Evolutionary conservation across 2,113 vertebrate genomes (phyloP), one percentile per base, ranked within the genome.

Genomic region (Procavia capensis): DNA sequence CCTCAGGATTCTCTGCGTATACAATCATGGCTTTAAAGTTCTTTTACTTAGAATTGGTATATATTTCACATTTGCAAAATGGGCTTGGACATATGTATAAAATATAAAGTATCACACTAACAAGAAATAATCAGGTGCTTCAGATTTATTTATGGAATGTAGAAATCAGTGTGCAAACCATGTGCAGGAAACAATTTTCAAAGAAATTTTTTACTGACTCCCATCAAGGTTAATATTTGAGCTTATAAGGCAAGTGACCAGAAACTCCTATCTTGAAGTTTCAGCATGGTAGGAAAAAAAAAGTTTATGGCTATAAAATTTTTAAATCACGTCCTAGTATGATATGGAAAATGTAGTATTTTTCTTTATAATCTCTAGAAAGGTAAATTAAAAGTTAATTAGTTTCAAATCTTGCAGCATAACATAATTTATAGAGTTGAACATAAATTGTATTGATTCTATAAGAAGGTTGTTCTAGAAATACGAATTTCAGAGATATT

Each of bases 381-480:
- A 16, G 45, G 10, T n/a, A 94, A 50, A n/a, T 59, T 66, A 59
- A 34, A 87, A 72, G 16, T 81, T 81, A 80, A 54, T 27, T 61
- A 61, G 54, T 74, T 95, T 66, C 6, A 74, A 78, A 61, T 41
- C 3, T 57, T 14, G 24, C 57, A 59, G 82, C 64, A 57, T 70
- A 41, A 76, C 19, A 63, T 59, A 75, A 82, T 91, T 94, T 82
- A 27, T 75, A 45, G 3, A 81, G 22, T 47, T 83, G 68, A 81
- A 2, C 7, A 66, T 47, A 79, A 78, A 3, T 84, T 88, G 9
- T 91, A 5, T 84, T 80, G 9, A 81, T 92, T 92, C 95, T 83
- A 74, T 82, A 34, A 94, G 82, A n/a, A 82, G 11, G 4, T 34
- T 2, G 9, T 59, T 96, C 86, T 68, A 97, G n/a, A 88, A 82